phyloP scores from a whole-genome alignment of 2,888 invertebrate species.

The Acleris holmiana region DNA sequence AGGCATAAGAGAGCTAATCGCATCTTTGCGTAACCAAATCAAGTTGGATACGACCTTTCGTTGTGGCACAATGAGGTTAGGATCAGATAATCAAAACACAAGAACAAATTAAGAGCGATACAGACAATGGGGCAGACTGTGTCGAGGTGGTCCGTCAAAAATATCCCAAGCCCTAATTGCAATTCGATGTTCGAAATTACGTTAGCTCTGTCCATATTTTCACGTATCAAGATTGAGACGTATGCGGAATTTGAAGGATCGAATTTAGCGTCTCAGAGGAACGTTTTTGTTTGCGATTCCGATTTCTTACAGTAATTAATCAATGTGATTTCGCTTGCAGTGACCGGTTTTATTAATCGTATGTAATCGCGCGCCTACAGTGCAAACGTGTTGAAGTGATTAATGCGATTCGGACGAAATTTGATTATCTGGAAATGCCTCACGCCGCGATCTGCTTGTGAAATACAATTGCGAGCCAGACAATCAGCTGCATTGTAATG shows the following conservation, averaged over 20 bases:
- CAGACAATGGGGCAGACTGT: conserved; percentile 53
- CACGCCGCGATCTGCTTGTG: conserved; percentile 35
- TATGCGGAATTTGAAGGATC: no score
- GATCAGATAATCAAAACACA: conserved; percentile 38
- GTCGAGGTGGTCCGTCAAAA: conserved; percentile 43
- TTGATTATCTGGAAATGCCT: conserved; percentile 69
- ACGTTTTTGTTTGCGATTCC: conserved; percentile 66
- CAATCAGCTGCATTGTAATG: conserved; percentile 51
- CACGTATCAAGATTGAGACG: no score
- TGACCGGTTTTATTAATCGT: conserved; percentile 66
- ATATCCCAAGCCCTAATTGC: neutral
- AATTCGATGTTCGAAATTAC: no score
- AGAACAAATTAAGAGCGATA: conserved; percentile 46
- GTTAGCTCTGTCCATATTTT: no score
- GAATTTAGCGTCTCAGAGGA: conserved; percentile 42
- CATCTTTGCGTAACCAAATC: conserved; percentile 61
- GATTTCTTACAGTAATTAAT: conserved; percentile 65
- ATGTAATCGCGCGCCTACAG: conserved; percentile 64
- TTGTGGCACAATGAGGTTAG: conserved; percentile 40
- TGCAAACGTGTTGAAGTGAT: conserved; percentile 78
- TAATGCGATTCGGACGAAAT: conserved; percentile 73
- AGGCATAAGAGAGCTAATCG: conserved; percentile 60
- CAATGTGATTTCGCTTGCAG: conserved; percentile 61
- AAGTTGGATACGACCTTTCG: conserved; percentile 55
- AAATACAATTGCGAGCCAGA: conserved; percentile 36